A percentile compares a stretch with the other conserved stretches of the same genome.
Evolutionary conservation across 2,888 invertebrate species (phyloP).

Genomic region (Lasioglossum calceatum): DNA sequence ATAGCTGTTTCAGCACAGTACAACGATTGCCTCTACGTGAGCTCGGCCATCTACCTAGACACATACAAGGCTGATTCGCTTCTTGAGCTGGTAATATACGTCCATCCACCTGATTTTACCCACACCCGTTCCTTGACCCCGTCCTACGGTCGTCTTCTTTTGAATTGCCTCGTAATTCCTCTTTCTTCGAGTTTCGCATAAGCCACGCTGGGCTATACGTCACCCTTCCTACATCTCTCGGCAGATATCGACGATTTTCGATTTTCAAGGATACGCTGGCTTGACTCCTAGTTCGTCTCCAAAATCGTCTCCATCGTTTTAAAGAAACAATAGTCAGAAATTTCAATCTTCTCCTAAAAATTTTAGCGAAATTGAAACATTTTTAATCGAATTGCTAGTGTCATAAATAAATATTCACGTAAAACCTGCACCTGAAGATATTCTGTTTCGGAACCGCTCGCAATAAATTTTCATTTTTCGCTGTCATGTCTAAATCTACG

Average conservation of each 20-base stretch:
- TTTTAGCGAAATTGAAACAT: too few species aligned
- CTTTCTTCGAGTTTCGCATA: constrained; percentile 30
- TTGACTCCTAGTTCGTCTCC: not conserved
- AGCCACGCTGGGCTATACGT: constrained; percentile 14
- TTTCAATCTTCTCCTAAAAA: too few species aligned
- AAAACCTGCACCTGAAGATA: too few species aligned
- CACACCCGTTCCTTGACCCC: constrained; percentile 15
- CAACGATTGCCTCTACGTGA: constrained; percentile 71
- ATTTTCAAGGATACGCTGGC: constrained; percentile 57
- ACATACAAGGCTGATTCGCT: constrained; percentile 37
- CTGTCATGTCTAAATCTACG: too few species aligned
- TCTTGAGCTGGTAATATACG: constrained; percentile 58
- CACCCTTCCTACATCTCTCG: not conserved
- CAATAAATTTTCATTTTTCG: too few species aligned
- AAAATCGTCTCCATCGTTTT: too few species aligned
- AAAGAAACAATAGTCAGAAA: too few species aligned
- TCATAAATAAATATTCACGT: too few species aligned
- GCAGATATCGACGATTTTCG: constrained; percentile 57
- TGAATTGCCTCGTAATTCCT: constrained; percentile 51
- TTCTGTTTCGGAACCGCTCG: too few species aligned
- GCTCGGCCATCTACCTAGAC: constrained; percentile 36
- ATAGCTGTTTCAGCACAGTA: constrained; percentile 75
- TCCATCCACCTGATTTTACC: constrained; percentile 28
- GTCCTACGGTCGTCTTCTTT: constrained; percentile 13
- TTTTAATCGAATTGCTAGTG: too few species aligned